Evolutionary conservation across 2,113 vertebrate genomes (phyloP), one percentile per base, ranked within the genome.

Genomic region (Sylvietta virens): DNA sequence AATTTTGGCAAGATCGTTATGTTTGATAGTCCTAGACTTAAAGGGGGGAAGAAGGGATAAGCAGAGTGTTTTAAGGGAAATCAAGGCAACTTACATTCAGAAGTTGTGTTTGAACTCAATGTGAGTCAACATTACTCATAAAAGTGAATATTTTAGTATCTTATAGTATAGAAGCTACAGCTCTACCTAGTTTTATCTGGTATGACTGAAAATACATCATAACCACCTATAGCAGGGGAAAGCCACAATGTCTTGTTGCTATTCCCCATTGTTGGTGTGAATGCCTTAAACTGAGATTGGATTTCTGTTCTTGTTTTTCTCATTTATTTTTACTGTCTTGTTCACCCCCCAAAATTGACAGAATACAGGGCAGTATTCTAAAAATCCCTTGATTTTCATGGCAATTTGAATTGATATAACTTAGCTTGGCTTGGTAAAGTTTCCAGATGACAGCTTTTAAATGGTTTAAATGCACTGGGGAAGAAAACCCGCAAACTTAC

Each of bases 401-500:
- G 11, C 39, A 45, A 50, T 81, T 90, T 58, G 71, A 72, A 13
- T 45, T 80, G 22, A 3, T 65, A 2, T 47, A 47, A 33, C 10
- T 72, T 89, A 30, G 1, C 12, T 56, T 42, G 47, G 6, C 30
- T 85, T 69, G 17, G 8, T 45, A 7, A 62, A 8, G 30, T 86
- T 94, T 77, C 6, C 39, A 65, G 42, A n/a, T 73, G 33, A 42
- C 42, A 77, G 8, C 31, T 91, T 78, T 81, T 53, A 65, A 48
- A 73, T 57, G 9, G 4, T 51, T 71, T 88, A 60, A 69, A 53
- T 35, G 39, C 6, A 17, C 13, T 45, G 15, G 26, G 8, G 1
- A 11, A n/a, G 30, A 18, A 35, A 33, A 0, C 0, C n/a, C 21
- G 31, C 54, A 54, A 47, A 14, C 10, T 2, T 9, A 40, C 22